Percentiles rank a stretch among this genome's conserved stretches.
phyloP scores from a whole-genome alignment of 2,888 invertebrate genomes.

The Drosophila emarginata region DNA sequence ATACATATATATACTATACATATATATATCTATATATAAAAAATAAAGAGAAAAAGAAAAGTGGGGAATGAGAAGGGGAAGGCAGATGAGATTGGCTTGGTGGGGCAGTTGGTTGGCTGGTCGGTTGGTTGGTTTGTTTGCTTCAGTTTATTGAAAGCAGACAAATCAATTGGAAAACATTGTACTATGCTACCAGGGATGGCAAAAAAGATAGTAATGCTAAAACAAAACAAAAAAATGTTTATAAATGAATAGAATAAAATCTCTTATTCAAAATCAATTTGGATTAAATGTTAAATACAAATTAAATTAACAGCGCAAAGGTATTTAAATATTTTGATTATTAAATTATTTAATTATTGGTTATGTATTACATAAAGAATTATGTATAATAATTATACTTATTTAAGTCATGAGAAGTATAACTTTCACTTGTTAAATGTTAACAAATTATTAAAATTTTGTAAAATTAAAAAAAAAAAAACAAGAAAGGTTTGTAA shows the following conservation, averaged over 20 bases:
- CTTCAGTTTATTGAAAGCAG: conserved; percentile 70
- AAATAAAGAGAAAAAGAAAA: conserved; percentile 27
- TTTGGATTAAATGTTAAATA: too few species aligned
- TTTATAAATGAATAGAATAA: not conserved
- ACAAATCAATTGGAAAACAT: conserved; percentile 69
- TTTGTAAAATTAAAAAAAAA: not conserved
- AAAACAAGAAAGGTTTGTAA: too few species aligned
- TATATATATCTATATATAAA: conserved; percentile 33
- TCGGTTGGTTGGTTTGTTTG: conserved; percentile 51
- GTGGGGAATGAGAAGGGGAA: conserved; percentile 12
- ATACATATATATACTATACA: conserved; percentile 26
- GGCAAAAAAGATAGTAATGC: conserved; percentile 12
- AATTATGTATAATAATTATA: too few species aligned
- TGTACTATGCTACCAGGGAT: conserved; percentile 55
- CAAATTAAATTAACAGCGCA: too few species aligned
- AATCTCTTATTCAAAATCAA: too few species aligned
- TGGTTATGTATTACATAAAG: too few species aligned
- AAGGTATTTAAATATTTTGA: too few species aligned
- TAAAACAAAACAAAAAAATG: not conserved
- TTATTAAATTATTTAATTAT: too few species aligned
- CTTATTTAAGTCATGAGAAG: too few species aligned
- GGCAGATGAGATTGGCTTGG: conserved; percentile 27
- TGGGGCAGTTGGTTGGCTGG: not conserved
- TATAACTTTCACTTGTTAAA: too few species aligned
- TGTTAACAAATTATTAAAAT: too few species aligned